Conservation (phyloP, 2,113 vertebrate genomes). For the Mystacornis crossleyi region DNA sequence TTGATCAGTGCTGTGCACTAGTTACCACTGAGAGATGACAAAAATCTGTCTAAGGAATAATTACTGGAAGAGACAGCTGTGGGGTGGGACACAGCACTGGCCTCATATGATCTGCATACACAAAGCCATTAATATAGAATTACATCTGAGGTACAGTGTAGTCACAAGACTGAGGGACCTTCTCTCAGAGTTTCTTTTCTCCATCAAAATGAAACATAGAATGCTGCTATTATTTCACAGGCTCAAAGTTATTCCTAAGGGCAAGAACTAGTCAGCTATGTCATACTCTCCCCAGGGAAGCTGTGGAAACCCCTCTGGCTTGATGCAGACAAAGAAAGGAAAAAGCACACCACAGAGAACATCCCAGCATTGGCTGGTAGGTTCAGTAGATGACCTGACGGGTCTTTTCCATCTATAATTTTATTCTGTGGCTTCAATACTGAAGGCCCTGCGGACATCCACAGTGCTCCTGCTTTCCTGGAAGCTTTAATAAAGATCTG, state of each 20-base stretch:
- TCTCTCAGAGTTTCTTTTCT: background rate
- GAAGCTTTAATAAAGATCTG: conserved; percentile 10
- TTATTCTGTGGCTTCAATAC: conserved; percentile 8
- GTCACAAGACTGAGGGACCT: background rate
- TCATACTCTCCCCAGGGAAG: conserved; percentile 13
- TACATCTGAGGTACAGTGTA: background rate
- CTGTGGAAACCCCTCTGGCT: conserved; percentile 42
- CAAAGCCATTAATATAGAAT: background rate
- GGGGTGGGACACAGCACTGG: conserved; percentile 7
- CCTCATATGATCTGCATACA: background rate
- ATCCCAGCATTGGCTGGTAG: background rate
- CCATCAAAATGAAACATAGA: background rate
- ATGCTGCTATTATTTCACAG: background rate
- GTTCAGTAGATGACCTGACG: background rate
- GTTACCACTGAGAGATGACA: conserved; percentile 25
- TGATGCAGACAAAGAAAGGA: conserved; percentile 8
- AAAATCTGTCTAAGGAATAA: conserved; percentile 20
- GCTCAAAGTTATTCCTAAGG: background rate
- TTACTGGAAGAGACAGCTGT: conserved; percentile 31
- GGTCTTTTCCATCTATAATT: conserved; percentile 43
- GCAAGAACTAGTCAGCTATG: background rate
- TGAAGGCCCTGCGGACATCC: background rate
- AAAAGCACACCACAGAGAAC: background rate
- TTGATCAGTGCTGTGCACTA: background rate
- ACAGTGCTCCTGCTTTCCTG: conserved; percentile 30